phyloP scores from a whole-genome alignment of 2,888 invertebrate genomes.

The Microplitis deprimator region DNA sequence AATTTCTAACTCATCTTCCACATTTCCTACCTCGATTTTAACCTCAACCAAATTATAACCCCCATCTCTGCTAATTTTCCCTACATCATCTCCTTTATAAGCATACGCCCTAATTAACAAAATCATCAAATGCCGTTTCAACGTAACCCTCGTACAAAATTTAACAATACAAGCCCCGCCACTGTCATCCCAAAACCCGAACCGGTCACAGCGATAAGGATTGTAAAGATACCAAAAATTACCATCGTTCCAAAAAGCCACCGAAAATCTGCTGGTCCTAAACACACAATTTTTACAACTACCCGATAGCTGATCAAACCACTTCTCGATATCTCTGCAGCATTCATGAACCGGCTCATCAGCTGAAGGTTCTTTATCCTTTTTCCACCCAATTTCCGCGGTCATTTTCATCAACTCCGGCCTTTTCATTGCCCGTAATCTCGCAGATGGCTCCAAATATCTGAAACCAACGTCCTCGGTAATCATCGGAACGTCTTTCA shows the following conservation, averaged over 20 bases:
- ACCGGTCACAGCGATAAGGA: slow-evolving; percentile 64
- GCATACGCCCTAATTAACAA: slow-evolving; percentile 60
- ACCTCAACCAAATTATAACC: not conserved
- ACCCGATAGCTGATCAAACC: slow-evolving; percentile 57
- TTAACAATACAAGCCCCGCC: slow-evolving; percentile 63
- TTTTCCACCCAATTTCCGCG: slow-evolving; percentile 55
- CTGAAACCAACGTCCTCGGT: slow-evolving; percentile 40
- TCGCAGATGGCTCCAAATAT: slow-evolving; percentile 52
- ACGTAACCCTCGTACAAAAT: slow-evolving; percentile 58
- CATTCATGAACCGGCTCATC: slow-evolving; percentile 50
- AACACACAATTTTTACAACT: slow-evolving; percentile 60
- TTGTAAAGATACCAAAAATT: slow-evolving; percentile 66
- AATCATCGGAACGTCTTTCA: slow-evolving; percentile 50
- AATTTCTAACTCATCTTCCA: not conserved
- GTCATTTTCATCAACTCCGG: slow-evolving; percentile 56
- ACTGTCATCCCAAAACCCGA: slow-evolving; percentile 59
- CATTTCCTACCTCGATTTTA: not conserved
- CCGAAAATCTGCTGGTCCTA: slow-evolving; percentile 57
- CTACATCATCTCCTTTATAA: slow-evolving; percentile 35
- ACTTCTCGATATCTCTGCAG: slow-evolving; percentile 55
- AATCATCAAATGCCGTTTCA: slow-evolving; percentile 62
- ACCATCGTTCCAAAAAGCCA: slow-evolving; percentile 65
- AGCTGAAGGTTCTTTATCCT: slow-evolving; percentile 44
- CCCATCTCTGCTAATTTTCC: not conserved
- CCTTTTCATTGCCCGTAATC: slow-evolving; percentile 46